phyloP scores from a whole-genome alignment of 2,113 vertebrate genomes.

The Geococcyx californianus region DNA sequence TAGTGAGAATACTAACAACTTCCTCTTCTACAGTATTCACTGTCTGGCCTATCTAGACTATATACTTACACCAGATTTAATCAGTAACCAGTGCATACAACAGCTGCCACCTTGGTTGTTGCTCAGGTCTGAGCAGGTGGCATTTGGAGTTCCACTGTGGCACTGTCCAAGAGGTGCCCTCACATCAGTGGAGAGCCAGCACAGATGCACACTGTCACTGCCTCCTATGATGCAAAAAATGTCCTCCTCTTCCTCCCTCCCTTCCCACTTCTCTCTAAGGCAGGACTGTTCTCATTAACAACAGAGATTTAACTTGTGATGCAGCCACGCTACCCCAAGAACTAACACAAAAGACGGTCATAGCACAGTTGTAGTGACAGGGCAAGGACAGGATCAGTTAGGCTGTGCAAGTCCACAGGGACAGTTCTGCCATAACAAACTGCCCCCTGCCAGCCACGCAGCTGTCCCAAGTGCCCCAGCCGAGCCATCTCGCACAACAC shows the following conservation, averaged over 20 bases:
- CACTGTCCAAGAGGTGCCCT: background rate
- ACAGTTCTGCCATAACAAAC: background rate
- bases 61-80: background rate
- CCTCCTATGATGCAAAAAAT: rapidly evolving
- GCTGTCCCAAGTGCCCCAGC: background rate
- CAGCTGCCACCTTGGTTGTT: background rate
- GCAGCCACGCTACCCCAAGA: rapidly evolving
- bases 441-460: rapidly evolving
- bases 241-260: no score
- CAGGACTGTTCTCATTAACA: rapidly evolving
- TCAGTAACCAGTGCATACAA: background rate
- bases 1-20: background rate
- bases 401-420: no score
- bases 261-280: background rate
- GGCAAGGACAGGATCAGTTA: background rate
- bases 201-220: no score
- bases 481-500: rapidly evolving
- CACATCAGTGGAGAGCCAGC: rapidly evolving
- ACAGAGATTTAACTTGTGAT: rapidly evolving
- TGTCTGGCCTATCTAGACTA: background rate
- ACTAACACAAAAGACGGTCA: background rate
- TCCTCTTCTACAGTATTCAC: background rate
- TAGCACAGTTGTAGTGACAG: rapidly evolving
- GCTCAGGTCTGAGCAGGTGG: background rate
- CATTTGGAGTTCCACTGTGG: background rate